These are phyloP conservation scores for Peromyscus polionotus DNA, from an alignment of 2,113 vertebrate genomes.

Conservation along the genomic window DNA sequence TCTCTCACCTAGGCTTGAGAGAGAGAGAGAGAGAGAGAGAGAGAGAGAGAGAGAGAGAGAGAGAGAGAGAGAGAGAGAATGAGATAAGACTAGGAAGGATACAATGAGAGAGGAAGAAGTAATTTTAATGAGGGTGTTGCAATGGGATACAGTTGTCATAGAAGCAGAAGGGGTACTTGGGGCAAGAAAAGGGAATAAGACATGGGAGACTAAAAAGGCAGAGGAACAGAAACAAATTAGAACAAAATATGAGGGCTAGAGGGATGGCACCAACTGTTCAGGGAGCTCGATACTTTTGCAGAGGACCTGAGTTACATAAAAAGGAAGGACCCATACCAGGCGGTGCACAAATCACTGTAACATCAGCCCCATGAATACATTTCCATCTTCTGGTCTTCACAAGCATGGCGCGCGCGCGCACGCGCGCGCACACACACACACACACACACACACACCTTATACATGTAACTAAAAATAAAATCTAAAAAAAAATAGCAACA, in stretches of 20 bases:
- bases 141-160: neutral
- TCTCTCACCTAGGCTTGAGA: no score
- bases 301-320: neutral
- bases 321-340: neutral
- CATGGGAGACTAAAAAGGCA: neutral
- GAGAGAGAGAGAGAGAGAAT: no score
- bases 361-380: neutral
- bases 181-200: neutral
- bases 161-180: neutral
- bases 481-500: neutral
- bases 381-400: neutral
- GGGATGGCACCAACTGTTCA: neutral
- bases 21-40: no score
- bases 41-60: no score
- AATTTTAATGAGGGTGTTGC: neutral
- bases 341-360: neutral
- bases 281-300: neutral
- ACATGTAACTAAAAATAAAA: neutral
- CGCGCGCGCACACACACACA: neutral
- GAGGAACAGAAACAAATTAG: neutral
- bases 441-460: no score
- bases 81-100: neutral
- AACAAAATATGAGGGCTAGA: neutral
- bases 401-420: neutral
- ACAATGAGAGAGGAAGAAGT: neutral